Base-by-base conservation (phyloP, 1,140 invertebrate species). In the Teleopsis dalmanni region DNA sequence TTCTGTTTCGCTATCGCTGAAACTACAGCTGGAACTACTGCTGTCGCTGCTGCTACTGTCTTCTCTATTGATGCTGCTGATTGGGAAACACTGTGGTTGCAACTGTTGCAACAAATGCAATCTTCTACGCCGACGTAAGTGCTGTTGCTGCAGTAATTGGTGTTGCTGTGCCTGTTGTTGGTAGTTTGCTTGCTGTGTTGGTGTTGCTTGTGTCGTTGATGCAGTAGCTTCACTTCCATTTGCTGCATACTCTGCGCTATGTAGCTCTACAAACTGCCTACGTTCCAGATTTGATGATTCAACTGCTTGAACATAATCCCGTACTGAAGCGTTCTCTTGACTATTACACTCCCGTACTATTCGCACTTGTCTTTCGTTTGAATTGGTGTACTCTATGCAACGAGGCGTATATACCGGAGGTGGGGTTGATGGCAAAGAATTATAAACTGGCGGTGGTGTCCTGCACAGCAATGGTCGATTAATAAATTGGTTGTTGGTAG, bases 351-450 rank as follows among this genome's bases (percentile, higher is more conserved):
- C n/a, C n/a, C n/a, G n/a, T n/a, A n/a, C n/a, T n/a, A n/a, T n/a
- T n/a, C n/a, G n/a, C n/a, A n/a, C n/a, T n/a, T n/a, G n/a, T n/a
- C n/a, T n/a, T n/a, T n/a, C n/a, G n/a, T n/a, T n/a, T n/a, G n/a
- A n/a, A n/a, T n/a, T n/a, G n/a, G n/a, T n/a, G n/a, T n/a, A n/a
- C n/a, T n/a, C n/a, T n/a, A n/a, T n/a, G n/a, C 31, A 50, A 19
- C 55, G 41, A 43, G 60, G 58, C 7, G 64, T 59, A 26, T 67
- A 67, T 18, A 60, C 56, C 31, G 65, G 65, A 13, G 65, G 65
- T 9, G 65, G 64, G 8, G 64, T 67, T 27, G 59, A 27, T 7
- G 64, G 64, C 48, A 58, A 37, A 16, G 53, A 52, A 9, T 26
- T 33, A 44, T 52, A 52, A 19, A 59, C 40, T 5, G 64, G 60